Percentiles rank a stretch among this genome's conserved stretches.
Conservation (phyloP, 2,113 vertebrate genomes). For the Petaurus breviceps region DNA sequence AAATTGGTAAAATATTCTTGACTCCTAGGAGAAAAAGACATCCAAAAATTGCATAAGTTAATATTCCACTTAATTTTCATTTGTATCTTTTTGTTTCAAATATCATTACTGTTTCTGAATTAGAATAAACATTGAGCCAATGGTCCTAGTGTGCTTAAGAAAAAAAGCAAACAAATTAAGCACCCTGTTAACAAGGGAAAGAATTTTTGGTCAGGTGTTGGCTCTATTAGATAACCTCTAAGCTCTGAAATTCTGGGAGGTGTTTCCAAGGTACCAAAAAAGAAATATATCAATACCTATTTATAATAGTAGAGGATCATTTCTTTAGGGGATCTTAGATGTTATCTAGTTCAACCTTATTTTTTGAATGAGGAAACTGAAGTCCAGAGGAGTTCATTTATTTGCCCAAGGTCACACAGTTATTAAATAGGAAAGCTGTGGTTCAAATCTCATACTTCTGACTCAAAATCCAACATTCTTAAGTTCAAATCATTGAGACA, state of each 20-base stretch:
- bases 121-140: neutral
- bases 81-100: neutral
- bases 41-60: neutral
- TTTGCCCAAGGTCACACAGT: neutral
- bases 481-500: neutral
- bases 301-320: neutral
- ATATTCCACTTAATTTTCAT: neutral
- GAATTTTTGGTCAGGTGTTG: neutral
- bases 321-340: neutral
- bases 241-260: neutral
- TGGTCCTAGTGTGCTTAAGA: neutral
- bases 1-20: neutral
- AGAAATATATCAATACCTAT: neutral
- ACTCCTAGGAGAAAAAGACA: neutral
- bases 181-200: neutral
- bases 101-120: neutral
- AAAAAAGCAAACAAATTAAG: neutral
- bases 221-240: neutral
- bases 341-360: neutral
- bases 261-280: neutral
- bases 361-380: neutral
- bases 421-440: neutral
- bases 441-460: neutral
- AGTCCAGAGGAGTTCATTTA: neutral
- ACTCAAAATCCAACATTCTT: neutral